Conservation (phyloP, 2,888 invertebrate species). For the Cistogaster globosa region DNA sequence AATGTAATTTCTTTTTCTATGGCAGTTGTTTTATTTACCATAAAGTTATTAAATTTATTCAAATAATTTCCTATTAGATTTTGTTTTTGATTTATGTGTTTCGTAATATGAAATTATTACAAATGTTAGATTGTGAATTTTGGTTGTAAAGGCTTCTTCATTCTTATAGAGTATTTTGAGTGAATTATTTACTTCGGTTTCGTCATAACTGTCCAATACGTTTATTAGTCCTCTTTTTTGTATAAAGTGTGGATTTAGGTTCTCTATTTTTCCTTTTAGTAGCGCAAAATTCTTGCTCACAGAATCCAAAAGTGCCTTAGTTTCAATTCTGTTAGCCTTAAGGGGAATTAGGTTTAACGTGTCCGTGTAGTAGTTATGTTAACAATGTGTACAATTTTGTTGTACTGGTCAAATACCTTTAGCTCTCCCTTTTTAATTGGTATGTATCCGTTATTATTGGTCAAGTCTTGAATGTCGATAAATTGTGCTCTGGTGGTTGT, state of each 20-base stretch:
- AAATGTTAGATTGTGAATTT: slow-evolving; percentile 46
- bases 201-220: slow-evolving; percentile 67
- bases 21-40: slow-evolving; percentile 59
- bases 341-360: not conserved
- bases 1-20: slow-evolving; percentile 67
- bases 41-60: slow-evolving; percentile 55
- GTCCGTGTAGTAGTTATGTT: slow-evolving; percentile 54
- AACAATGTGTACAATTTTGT: slow-evolving; percentile 66
- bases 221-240: slow-evolving; percentile 60
- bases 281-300: slow-evolving; percentile 52
- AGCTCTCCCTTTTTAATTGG: slow-evolving; percentile 59
- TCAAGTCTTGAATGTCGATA: slow-evolving; percentile 65
- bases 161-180: slow-evolving; percentile 53
- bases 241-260: slow-evolving; percentile 56
- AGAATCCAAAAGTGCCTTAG: slow-evolving; percentile 46
- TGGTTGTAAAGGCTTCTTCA: slow-evolving; percentile 51
- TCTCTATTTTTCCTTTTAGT: slow-evolving; percentile 46
- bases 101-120: slow-evolving; percentile 66
- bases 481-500: slow-evolving; percentile 46
- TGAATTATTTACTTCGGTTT: slow-evolving; percentile 55
- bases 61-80: slow-evolving; percentile 57
- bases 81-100: slow-evolving; percentile 70
- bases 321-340: slow-evolving; percentile 23
- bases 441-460: slow-evolving; percentile 67
- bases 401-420: slow-evolving; percentile 54